These are phyloP conservation scores for Cepphus grylle DNA, from an alignment of 2,113 vertebrate species.

Conservation along the genomic window DNA sequence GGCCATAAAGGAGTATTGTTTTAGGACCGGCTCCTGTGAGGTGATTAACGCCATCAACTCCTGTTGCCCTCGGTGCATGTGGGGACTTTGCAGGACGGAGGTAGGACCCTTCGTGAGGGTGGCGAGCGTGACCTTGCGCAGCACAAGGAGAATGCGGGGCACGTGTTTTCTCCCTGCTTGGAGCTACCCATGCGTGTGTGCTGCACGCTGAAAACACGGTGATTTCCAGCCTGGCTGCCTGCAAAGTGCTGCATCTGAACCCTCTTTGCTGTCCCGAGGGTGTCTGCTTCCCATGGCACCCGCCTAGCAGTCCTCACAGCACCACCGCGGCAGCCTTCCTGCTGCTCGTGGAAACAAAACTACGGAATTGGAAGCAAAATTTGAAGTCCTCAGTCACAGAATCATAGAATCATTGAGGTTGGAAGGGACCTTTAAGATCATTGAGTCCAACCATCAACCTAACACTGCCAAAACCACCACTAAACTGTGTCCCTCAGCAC, in stretches of 20 bases:
- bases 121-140: neutral
- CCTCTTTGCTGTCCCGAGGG: neutral
- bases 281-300: neutral
- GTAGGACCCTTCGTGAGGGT: neutral
- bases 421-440: neutral
- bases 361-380: neutral
- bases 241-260: neutral
- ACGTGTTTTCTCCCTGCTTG: neutral
- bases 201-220: fast-evolving
- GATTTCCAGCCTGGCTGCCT: neutral
- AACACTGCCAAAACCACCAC: neutral
- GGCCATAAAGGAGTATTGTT: constrained; percentile 36
- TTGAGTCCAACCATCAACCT: neutral
- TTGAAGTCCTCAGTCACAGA: neutral
- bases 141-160: neutral
- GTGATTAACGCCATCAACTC: constrained; percentile 20
- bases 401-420: neutral
- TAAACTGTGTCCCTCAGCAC: neutral
- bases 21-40: constrained; percentile 39
- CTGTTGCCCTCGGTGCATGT: neutral
- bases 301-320: neutral
- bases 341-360: fast-evolving
- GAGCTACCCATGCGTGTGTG: no score
- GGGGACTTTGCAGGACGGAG: neutral
- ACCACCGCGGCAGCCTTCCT: neutral